Evolutionary conservation across 30 jellyfish, hydroid and myxozoan genomes (phyloP).

Genomic region (Catostylus mosaicus): DNA sequence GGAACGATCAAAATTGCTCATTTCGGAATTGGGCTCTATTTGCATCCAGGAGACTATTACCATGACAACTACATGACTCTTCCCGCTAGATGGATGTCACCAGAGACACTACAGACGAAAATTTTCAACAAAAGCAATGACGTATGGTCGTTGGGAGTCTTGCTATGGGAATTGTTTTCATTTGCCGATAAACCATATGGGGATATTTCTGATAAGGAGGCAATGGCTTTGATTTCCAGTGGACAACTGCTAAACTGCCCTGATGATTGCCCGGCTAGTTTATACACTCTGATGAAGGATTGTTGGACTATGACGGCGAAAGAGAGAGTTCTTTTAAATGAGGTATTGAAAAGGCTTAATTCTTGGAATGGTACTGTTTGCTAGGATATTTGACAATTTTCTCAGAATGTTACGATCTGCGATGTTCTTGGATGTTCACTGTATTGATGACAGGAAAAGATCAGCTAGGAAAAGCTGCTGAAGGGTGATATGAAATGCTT

Average conservation of each 20-base stretch:
- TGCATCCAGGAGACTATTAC: slow-evolving; percentile 76
- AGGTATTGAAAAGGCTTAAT: slow-evolving; percentile 6
- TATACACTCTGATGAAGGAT: slow-evolving; percentile 52
- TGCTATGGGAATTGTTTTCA: slow-evolving; percentile 90
- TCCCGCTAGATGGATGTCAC: slow-evolving; percentile 94
- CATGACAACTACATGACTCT: slow-evolving; percentile 39
- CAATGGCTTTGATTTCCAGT: slow-evolving; percentile 15
- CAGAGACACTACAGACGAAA: slow-evolving; percentile 77
- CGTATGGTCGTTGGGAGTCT: slow-evolving; percentile 77
- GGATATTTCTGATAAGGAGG: slow-evolving; percentile 70
- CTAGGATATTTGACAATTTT: neutral
- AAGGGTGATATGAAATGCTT: no score
- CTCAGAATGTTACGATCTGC: no score
- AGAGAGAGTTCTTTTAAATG: slow-evolving; percentile 22
- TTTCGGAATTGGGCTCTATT: slow-evolving; percentile 75
- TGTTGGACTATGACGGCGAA: slow-evolving; percentile 52
- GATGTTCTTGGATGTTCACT: no score
- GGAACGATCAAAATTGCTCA: slow-evolving; percentile 72
- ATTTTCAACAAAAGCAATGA: slow-evolving; percentile 63
- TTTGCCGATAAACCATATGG: slow-evolving; percentile 77
- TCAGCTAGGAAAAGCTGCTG: no score
- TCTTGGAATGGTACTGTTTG: slow-evolving; percentile 62
- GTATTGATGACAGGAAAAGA: no score
- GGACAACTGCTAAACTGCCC: slow-evolving; percentile 69
- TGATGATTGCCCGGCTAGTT: slow-evolving; percentile 77